A percentile compares a stretch with the other conserved stretches of the same genome.
These are phyloP conservation scores for Spodoptera picta DNA, from an alignment of 2,888 invertebrate genomes.

Conservation along the genomic window DNA sequence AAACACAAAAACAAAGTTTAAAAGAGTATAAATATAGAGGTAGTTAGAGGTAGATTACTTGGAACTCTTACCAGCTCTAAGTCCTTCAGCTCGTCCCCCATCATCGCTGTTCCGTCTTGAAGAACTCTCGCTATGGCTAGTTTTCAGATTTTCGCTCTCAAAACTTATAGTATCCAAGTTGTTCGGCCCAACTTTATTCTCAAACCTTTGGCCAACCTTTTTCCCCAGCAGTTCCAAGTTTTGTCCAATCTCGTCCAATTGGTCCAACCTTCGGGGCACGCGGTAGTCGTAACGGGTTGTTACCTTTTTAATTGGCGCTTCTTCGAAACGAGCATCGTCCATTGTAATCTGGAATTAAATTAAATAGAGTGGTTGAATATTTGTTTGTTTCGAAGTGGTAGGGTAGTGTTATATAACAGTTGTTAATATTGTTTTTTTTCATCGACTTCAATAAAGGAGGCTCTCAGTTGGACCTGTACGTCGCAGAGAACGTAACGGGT, in stretches of 20 bases:
- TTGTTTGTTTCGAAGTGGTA: too few species aligned
- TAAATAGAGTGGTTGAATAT: too few species aligned
- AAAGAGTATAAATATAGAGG: too few species aligned
- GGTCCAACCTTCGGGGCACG: conserved; percentile 61
- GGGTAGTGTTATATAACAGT: too few species aligned
- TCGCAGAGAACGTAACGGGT: too few species aligned
- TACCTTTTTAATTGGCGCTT: conserved; percentile 67
- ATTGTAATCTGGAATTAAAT: conserved; percentile 61
- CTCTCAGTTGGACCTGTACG: too few species aligned
- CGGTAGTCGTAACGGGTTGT: conserved; percentile 59
- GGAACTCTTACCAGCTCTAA: conserved; percentile 68
- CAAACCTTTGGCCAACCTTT: conserved; percentile 58
- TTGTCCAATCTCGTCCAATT: conserved; percentile 54
- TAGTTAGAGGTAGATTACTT: too few species aligned
- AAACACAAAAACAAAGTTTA: too few species aligned
- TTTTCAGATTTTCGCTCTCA: conserved; percentile 76
- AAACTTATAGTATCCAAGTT: conserved; percentile 74
- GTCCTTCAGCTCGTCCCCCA: conserved; percentile 69
- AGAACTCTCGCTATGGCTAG: conserved; percentile 76
- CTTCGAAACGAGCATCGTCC: conserved; percentile 74
- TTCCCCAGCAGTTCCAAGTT: conserved; percentile 55
- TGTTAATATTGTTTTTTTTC: too few species aligned
- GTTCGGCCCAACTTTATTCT: conserved; percentile 44
- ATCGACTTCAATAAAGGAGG: too few species aligned
- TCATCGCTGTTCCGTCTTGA: conserved; percentile 83